A percentile compares a stretch with the other conserved stretches of the same genome.
Conservation (phyloP, 2,797 vertebrate genomes). For the Sebastes steindachneri region DNA sequence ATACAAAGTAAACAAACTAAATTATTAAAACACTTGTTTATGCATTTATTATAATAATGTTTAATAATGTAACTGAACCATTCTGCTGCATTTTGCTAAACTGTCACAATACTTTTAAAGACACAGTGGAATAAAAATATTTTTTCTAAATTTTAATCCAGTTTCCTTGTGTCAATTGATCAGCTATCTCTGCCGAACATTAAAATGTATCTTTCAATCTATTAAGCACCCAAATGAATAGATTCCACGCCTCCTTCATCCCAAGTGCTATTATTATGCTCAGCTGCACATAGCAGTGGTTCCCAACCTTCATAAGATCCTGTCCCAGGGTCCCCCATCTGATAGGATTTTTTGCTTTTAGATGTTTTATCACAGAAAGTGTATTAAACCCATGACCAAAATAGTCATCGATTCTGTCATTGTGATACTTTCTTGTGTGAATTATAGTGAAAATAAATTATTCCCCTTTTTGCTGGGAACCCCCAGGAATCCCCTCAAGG, state of each 20-base stretch:
- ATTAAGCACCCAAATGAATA: rapidly evolving
- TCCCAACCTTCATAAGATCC: too few relatives aligned
- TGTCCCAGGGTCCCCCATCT: too few relatives aligned
- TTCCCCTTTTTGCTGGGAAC: too few relatives aligned
- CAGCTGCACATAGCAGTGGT: too few relatives aligned
- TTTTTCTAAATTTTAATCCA: neutral
- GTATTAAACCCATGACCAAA: too few relatives aligned
- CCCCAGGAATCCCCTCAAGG: too few relatives aligned
- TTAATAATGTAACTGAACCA: neutral
- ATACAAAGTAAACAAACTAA: neutral
- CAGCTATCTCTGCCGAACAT: neutral
- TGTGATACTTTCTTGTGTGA: too few relatives aligned
- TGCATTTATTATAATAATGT: neutral
- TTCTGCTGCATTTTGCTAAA: neutral
- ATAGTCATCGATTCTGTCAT: too few relatives aligned
- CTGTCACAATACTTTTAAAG: neutral
- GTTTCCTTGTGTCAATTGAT: neutral
- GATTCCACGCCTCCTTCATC: rapidly evolving
- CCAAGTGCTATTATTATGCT: too few relatives aligned
- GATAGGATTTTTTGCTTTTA: too few relatives aligned
- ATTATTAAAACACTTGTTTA: neutral
- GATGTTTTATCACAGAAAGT: too few relatives aligned
- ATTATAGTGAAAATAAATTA: too few relatives aligned
- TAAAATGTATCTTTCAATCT: neutral
- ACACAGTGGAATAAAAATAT: neutral